phyloP scores from a whole-genome alignment of 2,888 invertebrate genomes.

The Hoplodrina blanda region DNA sequence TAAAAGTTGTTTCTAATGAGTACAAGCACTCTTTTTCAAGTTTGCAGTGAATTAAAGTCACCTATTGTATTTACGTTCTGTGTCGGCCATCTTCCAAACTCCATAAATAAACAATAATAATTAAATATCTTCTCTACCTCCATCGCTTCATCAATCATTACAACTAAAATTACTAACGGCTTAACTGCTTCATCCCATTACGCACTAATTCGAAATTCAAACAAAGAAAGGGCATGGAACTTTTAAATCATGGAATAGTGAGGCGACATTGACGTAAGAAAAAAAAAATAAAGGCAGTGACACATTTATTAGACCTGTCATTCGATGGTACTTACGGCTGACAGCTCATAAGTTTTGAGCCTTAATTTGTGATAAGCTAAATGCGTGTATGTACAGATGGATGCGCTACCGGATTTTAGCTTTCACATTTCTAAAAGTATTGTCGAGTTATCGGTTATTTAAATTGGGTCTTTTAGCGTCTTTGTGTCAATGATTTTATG shows the following conservation, averaged over 20 bases:
- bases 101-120: conserved; percentile 42
- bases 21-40: no score
- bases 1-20: no score
- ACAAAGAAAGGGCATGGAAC: conserved; percentile 90
- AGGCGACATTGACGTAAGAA: conserved; percentile 83
- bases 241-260: conserved; percentile 86
- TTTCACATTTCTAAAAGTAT: conserved; percentile 79
- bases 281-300: conserved; percentile 83
- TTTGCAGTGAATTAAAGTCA: no score
- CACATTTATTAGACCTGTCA: conserved; percentile 89
- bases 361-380: conserved; percentile 89
- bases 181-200: conserved; percentile 68
- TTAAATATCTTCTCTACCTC: conserved; percentile 59
- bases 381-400: conserved; percentile 78
- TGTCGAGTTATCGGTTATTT: conserved; percentile 64
- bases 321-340: conserved; percentile 80
- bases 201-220: conserved; percentile 75
- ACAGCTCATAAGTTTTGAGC: conserved; percentile 86
- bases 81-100: neutral
- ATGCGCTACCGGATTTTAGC: conserved; percentile 83
- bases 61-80: no score
- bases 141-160: conserved; percentile 60
- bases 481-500: conserved; percentile 56
- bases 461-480: conserved; percentile 61
- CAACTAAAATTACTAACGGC: conserved; percentile 56